phyloP scores from a whole-genome alignment of 2,888 invertebrate species.

The Latheticus oryzae region DNA sequence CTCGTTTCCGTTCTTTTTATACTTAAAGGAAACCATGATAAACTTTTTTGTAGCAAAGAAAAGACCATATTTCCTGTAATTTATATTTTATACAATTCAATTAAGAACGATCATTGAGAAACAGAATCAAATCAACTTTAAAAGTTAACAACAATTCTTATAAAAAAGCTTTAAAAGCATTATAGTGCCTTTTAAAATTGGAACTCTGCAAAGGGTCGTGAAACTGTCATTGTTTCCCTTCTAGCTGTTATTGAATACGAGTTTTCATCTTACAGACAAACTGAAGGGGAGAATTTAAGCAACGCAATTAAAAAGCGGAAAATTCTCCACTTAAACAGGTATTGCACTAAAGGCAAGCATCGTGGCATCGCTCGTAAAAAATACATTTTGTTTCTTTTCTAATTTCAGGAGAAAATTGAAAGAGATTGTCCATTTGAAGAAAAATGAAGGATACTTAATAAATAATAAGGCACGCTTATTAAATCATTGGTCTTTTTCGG shows the following conservation, averaged over 20 bases:
- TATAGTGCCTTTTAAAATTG: conserved; percentile 12
- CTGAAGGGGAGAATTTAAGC: conserved; percentile 15
- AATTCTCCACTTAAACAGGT: conserved; percentile 21
- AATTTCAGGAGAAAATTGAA: conserved; percentile 6
- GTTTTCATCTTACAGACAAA: conserved; percentile 16
- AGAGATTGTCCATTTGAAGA: conserved; percentile 3
- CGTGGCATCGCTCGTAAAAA: conserved; percentile 13
- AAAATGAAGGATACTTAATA: too few species aligned
- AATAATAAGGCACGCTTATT: too few species aligned
- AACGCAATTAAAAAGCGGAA: conserved; percentile 22
- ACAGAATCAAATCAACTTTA: too few species aligned
- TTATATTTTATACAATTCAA: too few species aligned
- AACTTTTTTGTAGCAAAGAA: too few species aligned
- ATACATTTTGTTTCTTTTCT: conserved; percentile 5
- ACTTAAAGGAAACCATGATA: conserved; percentile 22
- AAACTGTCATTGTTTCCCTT: conserved; percentile 19
- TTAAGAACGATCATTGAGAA: too few species aligned
- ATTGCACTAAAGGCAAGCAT: conserved; percentile 9
- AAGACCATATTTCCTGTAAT: too few species aligned
- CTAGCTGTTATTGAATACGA: conserved; percentile 14
- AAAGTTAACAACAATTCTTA: not conserved
- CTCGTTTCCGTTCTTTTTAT: conserved; percentile 43
- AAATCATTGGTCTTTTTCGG: too few species aligned
- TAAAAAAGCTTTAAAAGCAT: conserved; percentile 10
- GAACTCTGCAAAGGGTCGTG: conserved; percentile 8